Conservation (phyloP, 2,113 vertebrate genomes). For the Thermophis baileyi region DNA sequence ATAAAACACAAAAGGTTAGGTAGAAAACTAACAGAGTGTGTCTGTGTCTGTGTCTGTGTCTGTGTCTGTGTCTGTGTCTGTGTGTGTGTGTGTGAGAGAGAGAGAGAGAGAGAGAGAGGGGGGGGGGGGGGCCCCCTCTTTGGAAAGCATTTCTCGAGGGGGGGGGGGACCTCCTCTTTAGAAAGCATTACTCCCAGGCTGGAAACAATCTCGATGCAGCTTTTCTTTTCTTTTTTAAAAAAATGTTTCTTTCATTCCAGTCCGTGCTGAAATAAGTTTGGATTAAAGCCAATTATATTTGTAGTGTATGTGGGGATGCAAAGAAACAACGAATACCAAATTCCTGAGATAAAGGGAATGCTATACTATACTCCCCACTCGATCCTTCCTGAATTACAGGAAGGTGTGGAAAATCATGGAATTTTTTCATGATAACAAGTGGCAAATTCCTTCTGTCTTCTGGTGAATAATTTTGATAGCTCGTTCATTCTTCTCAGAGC, state of each 20-base stretch:
- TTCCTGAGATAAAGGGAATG: constrained; percentile 37
- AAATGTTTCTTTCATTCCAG: constrained; percentile 32
- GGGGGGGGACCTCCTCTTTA: constrained; percentile 33
- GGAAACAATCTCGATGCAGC: constrained; percentile 59
- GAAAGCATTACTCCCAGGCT: constrained; percentile 57
- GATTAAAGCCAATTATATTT: constrained; percentile 65
- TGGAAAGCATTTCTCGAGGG: constrained; percentile 50
- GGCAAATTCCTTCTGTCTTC: background rate
- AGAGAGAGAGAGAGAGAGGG: too few relatives aligned
- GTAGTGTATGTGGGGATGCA: constrained; percentile 50
- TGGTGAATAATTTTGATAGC: background rate
- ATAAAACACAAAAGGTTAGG: background rate
- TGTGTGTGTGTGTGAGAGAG: too few relatives aligned
- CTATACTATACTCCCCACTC: constrained; percentile 26
- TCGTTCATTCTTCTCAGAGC: background rate
- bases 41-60: constrained; percentile 3
- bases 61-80: background rate
- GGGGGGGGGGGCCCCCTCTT: constrained; percentile 17
- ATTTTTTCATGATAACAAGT: background rate
- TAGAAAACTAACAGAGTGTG: constrained; percentile 35
- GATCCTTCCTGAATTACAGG: constrained; percentile 51
- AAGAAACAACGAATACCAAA: constrained; percentile 50
- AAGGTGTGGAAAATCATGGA: constrained; percentile 30
- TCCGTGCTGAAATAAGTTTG: constrained; percentile 64
- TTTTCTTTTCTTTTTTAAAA: constrained; percentile 25